A percentile compares a stretch with the other conserved stretches of the same genome.
Conservation (phyloP, 1,140 invertebrate genomes). For the Oryctes rhinoceros region DNA sequence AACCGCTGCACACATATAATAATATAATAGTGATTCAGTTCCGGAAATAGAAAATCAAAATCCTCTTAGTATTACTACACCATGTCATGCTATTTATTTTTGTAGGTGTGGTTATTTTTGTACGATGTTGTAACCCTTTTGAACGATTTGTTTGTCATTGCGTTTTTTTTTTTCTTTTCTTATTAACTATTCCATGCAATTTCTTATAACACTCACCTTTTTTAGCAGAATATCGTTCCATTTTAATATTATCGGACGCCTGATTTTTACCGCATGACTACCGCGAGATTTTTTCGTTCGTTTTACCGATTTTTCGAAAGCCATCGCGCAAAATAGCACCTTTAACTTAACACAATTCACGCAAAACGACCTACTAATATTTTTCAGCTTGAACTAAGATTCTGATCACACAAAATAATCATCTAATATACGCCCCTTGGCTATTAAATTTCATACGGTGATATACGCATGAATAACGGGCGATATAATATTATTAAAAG, state of each 20-base stretch:
- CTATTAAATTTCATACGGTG: not conserved
- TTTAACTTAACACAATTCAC: not conserved
- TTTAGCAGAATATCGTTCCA: conserved; percentile 20
- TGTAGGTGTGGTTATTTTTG: conserved; percentile 20
- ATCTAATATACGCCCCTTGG: conserved; percentile 23
- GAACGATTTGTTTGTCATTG: conserved; percentile 10
- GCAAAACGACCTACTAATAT: not conserved
- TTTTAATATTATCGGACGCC: not conserved
- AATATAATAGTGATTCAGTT: conserved; percentile 24
- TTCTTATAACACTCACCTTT: not conserved
- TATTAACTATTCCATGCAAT: not conserved
- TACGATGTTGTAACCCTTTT: not conserved
- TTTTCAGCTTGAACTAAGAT: not conserved
- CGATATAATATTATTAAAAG: no score
- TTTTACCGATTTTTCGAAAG: not conserved
- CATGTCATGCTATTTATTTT: conserved; percentile 21
- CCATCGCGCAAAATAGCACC: not conserved
- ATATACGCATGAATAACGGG: not conserved
- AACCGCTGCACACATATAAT: not conserved
- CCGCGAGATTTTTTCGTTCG: not conserved
- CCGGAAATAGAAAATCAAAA: conserved; percentile 35
- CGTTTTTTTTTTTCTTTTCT: not conserved
- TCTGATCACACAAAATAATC: not conserved
- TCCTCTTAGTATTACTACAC: conserved; percentile 15
- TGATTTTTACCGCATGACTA: not conserved